phyloP scores from a whole-genome alignment of 2,888 invertebrate species.

The Dicyrtomina minuta region DNA sequence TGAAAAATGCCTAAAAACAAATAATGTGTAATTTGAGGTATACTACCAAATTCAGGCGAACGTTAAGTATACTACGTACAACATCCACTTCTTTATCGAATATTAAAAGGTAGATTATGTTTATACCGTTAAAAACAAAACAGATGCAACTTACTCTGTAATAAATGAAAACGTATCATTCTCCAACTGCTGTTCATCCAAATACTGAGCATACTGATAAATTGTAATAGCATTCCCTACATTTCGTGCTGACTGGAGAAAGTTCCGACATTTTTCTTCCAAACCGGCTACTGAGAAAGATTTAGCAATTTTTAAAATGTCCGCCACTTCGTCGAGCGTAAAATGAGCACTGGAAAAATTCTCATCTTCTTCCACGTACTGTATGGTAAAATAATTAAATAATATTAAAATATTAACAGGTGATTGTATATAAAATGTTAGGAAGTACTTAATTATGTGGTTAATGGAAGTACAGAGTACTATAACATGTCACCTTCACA shows the following conservation, averaged over 20 bases:
- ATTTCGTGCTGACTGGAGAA: neutral
- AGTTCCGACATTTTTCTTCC: slow-evolving; percentile 15
- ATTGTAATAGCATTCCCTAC: slow-evolving; percentile 17
- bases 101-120: too few relatives aligned
- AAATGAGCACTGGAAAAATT: slow-evolving; percentile 2
- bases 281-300: neutral
- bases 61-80: too few relatives aligned
- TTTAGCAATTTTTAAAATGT: slow-evolving; percentile 27
- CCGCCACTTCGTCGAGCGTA: slow-evolving; percentile 15
- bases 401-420: too few relatives aligned
- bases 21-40: too few relatives aligned
- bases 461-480: too few relatives aligned
- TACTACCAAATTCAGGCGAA: too few relatives aligned
- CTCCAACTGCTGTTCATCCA: slow-evolving; percentile 22
- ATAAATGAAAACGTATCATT: slow-evolving; percentile 17
- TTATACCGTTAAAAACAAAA: too few relatives aligned
- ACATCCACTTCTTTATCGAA: too few relatives aligned
- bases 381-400: neutral
- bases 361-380: slow-evolving; percentile 27
- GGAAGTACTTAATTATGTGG: too few relatives aligned
- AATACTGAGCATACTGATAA: slow-evolving; percentile 21
- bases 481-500: too few relatives aligned
- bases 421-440: too few relatives aligned
- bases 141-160: slow-evolving; percentile 24
- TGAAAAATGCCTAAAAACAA: slow-evolving; percentile 14